Evolutionary conservation across 2,113 vertebrate genomes (phyloP).

Genomic region (Phycodurus eques): DNA sequence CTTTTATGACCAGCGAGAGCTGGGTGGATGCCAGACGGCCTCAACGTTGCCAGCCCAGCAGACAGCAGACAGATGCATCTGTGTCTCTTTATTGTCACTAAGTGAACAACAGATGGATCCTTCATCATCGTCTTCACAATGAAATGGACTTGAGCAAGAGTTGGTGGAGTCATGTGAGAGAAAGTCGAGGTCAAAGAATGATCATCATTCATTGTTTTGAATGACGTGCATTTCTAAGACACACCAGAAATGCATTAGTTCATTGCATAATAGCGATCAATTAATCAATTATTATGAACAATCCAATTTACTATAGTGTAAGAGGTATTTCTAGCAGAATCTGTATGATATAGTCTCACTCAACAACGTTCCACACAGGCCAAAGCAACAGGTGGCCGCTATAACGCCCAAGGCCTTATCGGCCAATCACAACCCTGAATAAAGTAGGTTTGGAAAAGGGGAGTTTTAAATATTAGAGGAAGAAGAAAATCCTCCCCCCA

Average conservation of each 20-base stretch:
- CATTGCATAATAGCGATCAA: background rate
- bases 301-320: background rate
- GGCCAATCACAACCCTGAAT: background rate
- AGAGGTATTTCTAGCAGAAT: background rate
- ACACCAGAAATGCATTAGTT: background rate
- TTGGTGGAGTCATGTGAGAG: conserved; percentile 13
- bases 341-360: background rate
- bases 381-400: background rate
- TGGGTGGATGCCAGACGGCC: conserved; percentile 42
- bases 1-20: conserved; percentile 56
- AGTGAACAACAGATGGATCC: conserved; percentile 48
- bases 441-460: background rate
- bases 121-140: conserved; percentile 14
- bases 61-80: conserved; percentile 44
- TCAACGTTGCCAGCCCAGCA: conserved; percentile 18
- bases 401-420: background rate
- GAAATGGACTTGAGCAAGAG: conserved; percentile 20
- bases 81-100: conserved; percentile 38
- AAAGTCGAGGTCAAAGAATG: conserved; percentile 6
- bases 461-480: background rate
- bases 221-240: background rate
- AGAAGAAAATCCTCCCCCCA: too few relatives aligned
- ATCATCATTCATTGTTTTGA: background rate
- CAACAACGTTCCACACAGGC: background rate
- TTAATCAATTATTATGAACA: background rate